Conservation (phyloP, 2,797 vertebrate genomes). For the Microctenopoma steveboyesi region DNA sequence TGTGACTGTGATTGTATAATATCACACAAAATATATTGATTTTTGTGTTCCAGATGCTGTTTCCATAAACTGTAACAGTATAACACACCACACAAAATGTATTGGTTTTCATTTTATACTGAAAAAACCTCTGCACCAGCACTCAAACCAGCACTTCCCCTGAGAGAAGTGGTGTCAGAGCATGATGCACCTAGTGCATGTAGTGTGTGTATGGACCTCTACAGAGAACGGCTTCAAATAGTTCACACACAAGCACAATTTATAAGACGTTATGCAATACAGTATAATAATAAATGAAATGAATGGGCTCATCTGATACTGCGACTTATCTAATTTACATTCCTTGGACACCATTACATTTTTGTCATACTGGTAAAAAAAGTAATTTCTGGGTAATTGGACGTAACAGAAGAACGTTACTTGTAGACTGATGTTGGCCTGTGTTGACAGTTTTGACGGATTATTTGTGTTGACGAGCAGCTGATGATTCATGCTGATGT, state of each 20-base stretch:
- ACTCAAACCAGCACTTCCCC: no score
- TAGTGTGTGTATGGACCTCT: no score
- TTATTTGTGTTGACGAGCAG: constrained; percentile 1
- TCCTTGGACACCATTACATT: constrained; percentile 20
- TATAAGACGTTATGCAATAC: constrained; percentile 11
- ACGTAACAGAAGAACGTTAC: constrained; percentile 14
- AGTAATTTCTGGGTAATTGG: constrained; percentile 1
- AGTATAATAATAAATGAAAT: not conserved
- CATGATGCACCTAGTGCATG: no score
- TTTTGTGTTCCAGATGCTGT: no score
- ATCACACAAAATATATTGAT: no score
- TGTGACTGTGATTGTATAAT: no score
- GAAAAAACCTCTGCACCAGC: no score
- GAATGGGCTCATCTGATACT: constrained; percentile 2
- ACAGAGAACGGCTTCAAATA: no score
- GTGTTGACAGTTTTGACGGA: not conserved
- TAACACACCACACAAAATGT: no score
- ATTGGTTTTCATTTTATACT: no score
- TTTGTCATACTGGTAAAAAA: constrained; percentile 15
- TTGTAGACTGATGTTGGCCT: not conserved
- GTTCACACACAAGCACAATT: not conserved
- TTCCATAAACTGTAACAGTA: no score
- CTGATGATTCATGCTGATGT: not conserved
- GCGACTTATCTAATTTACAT: constrained; percentile 12
- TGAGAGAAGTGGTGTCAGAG: no score